These are phyloP conservation scores for Ifrita kowaldi DNA, from an alignment of 2,113 vertebrate species.

Conservation along the genomic window DNA sequence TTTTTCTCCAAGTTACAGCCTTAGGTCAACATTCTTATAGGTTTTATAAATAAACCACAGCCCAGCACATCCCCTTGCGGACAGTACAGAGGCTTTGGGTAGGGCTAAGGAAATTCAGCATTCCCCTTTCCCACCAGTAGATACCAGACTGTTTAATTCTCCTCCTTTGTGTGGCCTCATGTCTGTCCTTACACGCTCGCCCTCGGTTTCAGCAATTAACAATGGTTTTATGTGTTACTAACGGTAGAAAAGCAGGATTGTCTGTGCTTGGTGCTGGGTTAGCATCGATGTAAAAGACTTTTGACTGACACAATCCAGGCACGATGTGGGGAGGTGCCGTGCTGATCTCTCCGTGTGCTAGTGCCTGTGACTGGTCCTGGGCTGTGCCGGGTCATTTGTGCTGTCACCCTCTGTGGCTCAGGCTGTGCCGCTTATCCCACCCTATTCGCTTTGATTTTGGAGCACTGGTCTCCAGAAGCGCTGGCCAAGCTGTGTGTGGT, in stretches of 20 bases:
- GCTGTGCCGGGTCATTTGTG: neutral
- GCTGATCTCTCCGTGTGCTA: accelerated
- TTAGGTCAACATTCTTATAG: neutral
- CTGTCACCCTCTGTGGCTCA: neutral
- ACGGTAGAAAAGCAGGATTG: neutral
- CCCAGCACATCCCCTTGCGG: neutral
- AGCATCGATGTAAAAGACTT: neutral
- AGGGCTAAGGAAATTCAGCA: neutral
- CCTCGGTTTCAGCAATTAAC: neutral
- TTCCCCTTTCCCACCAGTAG: slow-evolving; percentile 44
- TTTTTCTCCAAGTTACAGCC: neutral
- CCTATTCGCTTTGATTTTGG: accelerated
- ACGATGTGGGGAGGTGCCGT: accelerated
- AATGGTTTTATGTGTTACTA: neutral
- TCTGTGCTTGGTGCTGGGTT: neutral
- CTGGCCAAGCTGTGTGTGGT: neutral
- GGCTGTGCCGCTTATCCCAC: accelerated
- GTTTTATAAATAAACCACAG: slow-evolving; percentile 28
- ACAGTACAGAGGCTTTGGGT: neutral
- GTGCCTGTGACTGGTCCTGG: neutral
- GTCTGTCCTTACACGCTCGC: neutral
- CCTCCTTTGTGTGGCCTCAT: neutral
- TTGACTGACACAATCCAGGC: neutral
- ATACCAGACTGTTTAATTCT: neutral
- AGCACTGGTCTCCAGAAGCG: neutral